Conservation (phyloP, 1,140 invertebrate species). For the Lepidurus couesii region DNA sequence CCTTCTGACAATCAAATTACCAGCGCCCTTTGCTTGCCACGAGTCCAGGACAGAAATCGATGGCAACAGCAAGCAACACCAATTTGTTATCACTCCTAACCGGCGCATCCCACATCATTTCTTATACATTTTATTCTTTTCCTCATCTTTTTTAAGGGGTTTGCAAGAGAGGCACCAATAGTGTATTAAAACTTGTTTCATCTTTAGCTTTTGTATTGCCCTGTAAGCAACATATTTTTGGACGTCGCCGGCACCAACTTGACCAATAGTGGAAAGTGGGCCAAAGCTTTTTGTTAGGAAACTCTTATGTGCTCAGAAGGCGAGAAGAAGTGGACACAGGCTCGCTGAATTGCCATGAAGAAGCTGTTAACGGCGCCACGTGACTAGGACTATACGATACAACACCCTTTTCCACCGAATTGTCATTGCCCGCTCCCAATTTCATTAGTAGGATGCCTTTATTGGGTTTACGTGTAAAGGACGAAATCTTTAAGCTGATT, state of each 20-base stretch:
- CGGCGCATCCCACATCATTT: not conserved
- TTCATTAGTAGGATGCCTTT: constrained; percentile 10
- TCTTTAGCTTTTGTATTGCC: not conserved
- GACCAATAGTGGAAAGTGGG: not conserved
- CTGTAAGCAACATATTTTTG: constrained; percentile 13
- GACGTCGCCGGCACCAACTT: not conserved
- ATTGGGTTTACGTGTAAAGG: constrained; percentile 4
- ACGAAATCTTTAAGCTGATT: not conserved
- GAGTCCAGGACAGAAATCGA: not conserved
- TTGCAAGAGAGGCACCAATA: not conserved
- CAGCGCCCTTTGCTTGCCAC: not conserved
- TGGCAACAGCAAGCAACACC: constrained; percentile 8
- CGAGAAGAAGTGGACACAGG: not conserved
- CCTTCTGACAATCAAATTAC: not conserved
- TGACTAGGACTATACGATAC: not conserved
- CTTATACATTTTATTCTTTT: not conserved
- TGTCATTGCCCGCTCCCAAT: not conserved
- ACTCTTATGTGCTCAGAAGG: not conserved
- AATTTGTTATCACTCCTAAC: constrained; percentile 20
- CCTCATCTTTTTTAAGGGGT: not conserved
- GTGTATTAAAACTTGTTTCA: not conserved
- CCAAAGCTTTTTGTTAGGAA: not conserved
- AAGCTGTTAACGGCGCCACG: constrained; percentile 13
- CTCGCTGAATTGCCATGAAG: not conserved
- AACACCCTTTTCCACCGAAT: not conserved